These are phyloP conservation scores for Arvicanthis niloticus DNA, from an alignment of 2,113 vertebrate genomes.

Conservation along the genomic window DNA sequence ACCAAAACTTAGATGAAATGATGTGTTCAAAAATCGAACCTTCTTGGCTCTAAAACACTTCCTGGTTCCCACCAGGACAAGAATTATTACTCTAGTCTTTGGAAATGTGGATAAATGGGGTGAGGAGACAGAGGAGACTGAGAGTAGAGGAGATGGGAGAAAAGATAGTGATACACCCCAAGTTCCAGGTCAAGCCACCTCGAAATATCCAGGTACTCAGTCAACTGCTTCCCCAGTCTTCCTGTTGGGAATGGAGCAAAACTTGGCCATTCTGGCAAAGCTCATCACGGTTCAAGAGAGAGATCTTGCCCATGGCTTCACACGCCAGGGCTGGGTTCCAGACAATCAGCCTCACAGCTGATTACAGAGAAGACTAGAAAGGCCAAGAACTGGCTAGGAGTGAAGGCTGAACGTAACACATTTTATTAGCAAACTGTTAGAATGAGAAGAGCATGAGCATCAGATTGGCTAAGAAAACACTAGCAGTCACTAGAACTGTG, in stretches of 20 bases:
- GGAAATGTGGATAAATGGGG: background rate
- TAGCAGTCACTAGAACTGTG: constrained; percentile 54
- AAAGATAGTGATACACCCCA: background rate
- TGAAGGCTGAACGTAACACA: background rate
- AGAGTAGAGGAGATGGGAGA: background rate
- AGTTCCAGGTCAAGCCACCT: background rate
- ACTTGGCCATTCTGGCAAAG: constrained; percentile 15
- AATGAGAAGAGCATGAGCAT: constrained; percentile 63
- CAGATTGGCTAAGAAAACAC: constrained; percentile 78
- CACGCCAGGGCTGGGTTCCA: background rate
- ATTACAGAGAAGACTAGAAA: constrained; percentile 40
- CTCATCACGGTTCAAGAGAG: background rate
- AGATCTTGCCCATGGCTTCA: background rate
- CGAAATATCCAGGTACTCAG: background rate
- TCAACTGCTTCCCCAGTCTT: background rate
- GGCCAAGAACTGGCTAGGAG: constrained; percentile 8
- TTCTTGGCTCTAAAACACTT: background rate
- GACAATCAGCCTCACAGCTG: constrained; percentile 8
- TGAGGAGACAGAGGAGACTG: background rate
- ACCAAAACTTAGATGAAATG: background rate
- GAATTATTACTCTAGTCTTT: background rate
- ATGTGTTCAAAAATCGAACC: background rate
- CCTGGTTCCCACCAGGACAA: background rate
- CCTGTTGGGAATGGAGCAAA: background rate
- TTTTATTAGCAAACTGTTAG: constrained; percentile 78